Conservation (phyloP, 1,140 invertebrate genomes). For the Aethina tumida region DNA sequence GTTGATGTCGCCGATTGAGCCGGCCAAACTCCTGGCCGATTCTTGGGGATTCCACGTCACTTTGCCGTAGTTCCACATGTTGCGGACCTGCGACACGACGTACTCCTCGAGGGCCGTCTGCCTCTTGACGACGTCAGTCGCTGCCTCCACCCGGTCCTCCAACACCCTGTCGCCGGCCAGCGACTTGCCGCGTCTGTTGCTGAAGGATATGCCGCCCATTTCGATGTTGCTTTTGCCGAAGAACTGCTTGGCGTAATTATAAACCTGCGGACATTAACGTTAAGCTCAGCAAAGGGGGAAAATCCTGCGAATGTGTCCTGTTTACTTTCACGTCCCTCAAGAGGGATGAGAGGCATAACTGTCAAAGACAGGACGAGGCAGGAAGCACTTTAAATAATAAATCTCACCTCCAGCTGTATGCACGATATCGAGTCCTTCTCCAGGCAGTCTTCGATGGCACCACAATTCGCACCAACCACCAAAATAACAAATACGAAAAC, state of each 20-base stretch:
- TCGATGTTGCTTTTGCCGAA: slow-evolving; percentile 32
- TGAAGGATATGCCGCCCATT: slow-evolving; percentile 34
- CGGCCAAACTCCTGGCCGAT: slow-evolving; percentile 44
- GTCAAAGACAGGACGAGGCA: not conserved
- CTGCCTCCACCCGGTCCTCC: slow-evolving; percentile 41
- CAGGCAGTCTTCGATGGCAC: slow-evolving; percentile 43
- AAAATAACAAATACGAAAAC: no score
- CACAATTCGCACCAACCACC: no score
- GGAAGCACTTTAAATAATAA: not conserved
- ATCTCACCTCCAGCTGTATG: slow-evolving; percentile 47
- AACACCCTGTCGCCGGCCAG: slow-evolving; percentile 40
- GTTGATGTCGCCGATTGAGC: no score
- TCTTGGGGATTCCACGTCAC: slow-evolving; percentile 44
- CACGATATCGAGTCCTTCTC: slow-evolving; percentile 56
- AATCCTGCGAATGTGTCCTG: not conserved
- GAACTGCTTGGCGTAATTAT: no score
- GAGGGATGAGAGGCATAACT: not conserved
- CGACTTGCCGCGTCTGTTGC: slow-evolving; percentile 32
- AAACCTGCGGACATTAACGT: no score
- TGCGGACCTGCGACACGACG: slow-evolving; percentile 41
- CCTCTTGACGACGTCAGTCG: no score
- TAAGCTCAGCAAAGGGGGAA: no score
- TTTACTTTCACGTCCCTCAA: no score
- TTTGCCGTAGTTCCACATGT: slow-evolving; percentile 49
- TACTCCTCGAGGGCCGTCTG: slow-evolving; percentile 51